Evolutionary conservation across 1,140 invertebrate species (phyloP).

Genomic region (Drosophila cardini): DNA sequence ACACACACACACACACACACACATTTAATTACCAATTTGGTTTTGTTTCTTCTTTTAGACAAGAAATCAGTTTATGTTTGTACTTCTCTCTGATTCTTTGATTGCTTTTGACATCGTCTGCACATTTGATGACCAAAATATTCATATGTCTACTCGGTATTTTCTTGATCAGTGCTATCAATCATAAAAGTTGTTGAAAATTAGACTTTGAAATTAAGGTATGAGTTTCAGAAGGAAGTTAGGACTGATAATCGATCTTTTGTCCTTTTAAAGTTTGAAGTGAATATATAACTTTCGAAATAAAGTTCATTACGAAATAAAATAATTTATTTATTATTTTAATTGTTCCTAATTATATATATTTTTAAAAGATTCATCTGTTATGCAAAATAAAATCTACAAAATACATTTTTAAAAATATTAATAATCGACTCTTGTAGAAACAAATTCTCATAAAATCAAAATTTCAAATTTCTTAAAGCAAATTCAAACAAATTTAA

Average conservation of each 20-base stretch:
- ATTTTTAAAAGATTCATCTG: no score
- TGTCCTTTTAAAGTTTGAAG: neutral
- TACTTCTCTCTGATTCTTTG: conserved; percentile 35
- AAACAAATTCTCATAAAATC: neutral
- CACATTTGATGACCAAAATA: conserved; percentile 8
- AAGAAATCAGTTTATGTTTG: neutral
- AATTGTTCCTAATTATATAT: no score
- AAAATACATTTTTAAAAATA: neutral
- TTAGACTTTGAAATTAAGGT: neutral
- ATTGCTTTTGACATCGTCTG: conserved; percentile 61
- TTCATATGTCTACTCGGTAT: neutral
- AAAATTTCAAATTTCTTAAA: conserved; percentile 6
- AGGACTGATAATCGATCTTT: neutral
- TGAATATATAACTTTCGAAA: no score
- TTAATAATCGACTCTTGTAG: neutral
- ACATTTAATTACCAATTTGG: conserved; percentile 44
- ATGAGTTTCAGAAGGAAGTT: no score
- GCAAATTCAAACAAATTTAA: conserved; percentile 48
- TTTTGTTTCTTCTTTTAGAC: conserved; percentile 1
- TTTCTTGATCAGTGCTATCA: conserved; percentile 28
- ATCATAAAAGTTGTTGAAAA: conserved; percentile 31
- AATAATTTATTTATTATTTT: no score
- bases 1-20: conserved; percentile 5
- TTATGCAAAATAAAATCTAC: neutral
- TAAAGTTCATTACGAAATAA: no score